phyloP scores from a whole-genome alignment of 2,797 vertebrate genomes.

The Halcyon leucocephala region DNA sequence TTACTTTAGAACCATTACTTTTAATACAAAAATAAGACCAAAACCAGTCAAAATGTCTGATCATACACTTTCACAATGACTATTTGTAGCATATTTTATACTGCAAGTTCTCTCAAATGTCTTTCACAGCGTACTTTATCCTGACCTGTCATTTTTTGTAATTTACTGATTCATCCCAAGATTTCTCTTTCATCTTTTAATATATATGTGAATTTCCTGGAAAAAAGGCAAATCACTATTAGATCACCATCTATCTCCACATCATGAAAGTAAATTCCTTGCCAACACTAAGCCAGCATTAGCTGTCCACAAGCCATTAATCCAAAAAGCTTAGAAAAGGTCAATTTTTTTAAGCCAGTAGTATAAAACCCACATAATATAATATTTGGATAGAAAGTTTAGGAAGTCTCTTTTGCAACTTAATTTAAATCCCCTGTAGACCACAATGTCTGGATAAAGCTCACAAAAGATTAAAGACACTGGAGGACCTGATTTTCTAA shows the following conservation, averaged over 20 bases:
- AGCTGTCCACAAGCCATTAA: slow-evolving; percentile 30
- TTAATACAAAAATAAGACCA: not conserved
- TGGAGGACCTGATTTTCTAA: slow-evolving; percentile 63
- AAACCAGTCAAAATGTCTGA: not conserved
- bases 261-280: slow-evolving; percentile 40
- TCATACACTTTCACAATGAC: not conserved
- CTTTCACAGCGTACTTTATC: not conserved
- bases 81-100: not conserved
- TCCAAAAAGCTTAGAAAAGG: slow-evolving; percentile 51
- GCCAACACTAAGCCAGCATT: slow-evolving; percentile 2
- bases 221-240: slow-evolving; percentile 11
- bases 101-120: not conserved
- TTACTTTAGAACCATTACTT: not conserved
- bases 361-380: slow-evolving; percentile 8
- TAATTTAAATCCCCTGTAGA: slow-evolving; percentile 59
- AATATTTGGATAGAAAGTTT: slow-evolving; percentile 26
- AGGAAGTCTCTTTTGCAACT: slow-evolving; percentile 59
- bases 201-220: not conserved
- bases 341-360: slow-evolving; percentile 35
- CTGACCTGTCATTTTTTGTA: not conserved
- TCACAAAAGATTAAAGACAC: slow-evolving; percentile 61
- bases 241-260: not conserved
- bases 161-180: not conserved
- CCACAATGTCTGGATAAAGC: slow-evolving; percentile 43
- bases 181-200: not conserved